Evolutionary conservation across 2,888 invertebrate genomes (phyloP), one percentile per base, ranked within the genome.

Genomic region (Epistrophella euchroma): DNA sequence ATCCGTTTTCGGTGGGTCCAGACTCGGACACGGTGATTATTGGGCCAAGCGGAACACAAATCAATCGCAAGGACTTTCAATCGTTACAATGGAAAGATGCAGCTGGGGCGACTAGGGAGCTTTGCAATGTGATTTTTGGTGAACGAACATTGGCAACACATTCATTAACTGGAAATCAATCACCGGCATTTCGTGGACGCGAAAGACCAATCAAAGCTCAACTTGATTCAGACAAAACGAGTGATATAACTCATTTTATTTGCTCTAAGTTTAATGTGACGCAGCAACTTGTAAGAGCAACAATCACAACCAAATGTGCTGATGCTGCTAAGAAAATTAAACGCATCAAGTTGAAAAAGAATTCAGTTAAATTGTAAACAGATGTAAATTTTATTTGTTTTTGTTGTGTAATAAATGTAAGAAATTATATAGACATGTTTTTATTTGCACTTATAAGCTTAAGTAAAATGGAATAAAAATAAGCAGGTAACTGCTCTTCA

Each of bases 71-170:
- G 58, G 88, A 93, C 7, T 89, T 93, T 35, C 91, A 92, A 56
- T 91, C 92, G 19, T 92, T 94, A 25, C 92, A 94, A 88, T 94
- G 94, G 94, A 82, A 71, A 13, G 83, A 92, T 1, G 91, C 93
- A 88, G 92, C 93, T 4, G 89, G 90, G 1, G 94, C 93, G 1
- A 94, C 94, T 1, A 91, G 94, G 82, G 93, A 93, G 87, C 89
- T 94, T 32, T 88, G 94, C 47, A 93, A 93, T 88, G 91, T 93
- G 0, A 90, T 94, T 19, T 94, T 94, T 89, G 92, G 93, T 2
- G 92, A 94, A 83, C 93, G 93, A 62, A 90, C 93, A 2, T 89
- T 94, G 80, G 94, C 94, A 13, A 94, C 94, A 2, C 94, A 94
- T 89, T 93, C 93, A 1, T 89, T 94, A 11, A 94, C 94, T 13